phyloP scores from a whole-genome alignment of 2,113 vertebrate genomes.

The Oceanites oceanicus region DNA sequence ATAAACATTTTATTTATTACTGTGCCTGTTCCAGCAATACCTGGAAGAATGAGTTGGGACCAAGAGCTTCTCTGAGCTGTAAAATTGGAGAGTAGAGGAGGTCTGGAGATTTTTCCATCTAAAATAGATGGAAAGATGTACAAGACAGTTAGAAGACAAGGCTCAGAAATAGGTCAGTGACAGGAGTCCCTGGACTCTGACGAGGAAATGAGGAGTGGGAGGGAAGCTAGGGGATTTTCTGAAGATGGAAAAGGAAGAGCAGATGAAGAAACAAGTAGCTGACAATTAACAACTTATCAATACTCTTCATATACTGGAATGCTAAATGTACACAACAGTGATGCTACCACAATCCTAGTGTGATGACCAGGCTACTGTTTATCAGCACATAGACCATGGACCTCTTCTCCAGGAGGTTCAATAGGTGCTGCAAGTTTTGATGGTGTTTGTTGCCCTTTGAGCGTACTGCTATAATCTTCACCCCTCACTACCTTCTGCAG shows the following conservation, averaged over 20 bases:
- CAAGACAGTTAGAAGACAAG: not conserved
- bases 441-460: not conserved
- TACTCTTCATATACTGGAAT: not conserved
- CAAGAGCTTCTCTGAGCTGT: not conserved
- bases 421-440: not conserved
- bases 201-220: not conserved
- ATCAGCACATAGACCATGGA: not conserved
- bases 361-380: not conserved
- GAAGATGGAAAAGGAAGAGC: not conserved
- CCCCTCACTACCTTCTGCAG: not conserved
- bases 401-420: not conserved
- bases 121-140: not conserved
- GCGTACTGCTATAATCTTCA: rapidly evolving
- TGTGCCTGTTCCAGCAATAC: not conserved
- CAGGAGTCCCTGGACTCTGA: not conserved
- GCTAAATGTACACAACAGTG: not conserved
- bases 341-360: rapidly evolving
- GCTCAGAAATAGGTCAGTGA: not conserved
- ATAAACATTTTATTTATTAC: not conserved
- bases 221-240: not conserved
- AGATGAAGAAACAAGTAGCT: not conserved
- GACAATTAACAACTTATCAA: not conserved
- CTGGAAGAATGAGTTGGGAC: not conserved
- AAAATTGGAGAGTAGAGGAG: not conserved
- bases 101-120: not conserved